phyloP scores from a whole-genome alignment of 30 jellyfish, hydroid and myxozoan species.

The Catostylus mosaicus region DNA sequence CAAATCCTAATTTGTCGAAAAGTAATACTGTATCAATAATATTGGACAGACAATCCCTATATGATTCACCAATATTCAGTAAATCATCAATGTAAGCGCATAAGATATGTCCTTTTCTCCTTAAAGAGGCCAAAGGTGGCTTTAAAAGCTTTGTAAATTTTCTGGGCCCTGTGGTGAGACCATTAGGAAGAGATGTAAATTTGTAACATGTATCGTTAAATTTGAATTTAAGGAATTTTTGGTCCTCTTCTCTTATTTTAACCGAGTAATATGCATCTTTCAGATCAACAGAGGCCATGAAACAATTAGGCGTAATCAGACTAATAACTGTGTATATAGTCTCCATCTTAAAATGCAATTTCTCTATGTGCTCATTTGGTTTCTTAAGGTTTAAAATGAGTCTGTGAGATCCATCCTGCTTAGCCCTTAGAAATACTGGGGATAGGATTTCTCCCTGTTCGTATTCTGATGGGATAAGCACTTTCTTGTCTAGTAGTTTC shows the following conservation, averaged over 20 bases:
- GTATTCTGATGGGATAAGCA: conserved; percentile 9
- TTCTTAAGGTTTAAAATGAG: conserved; percentile 23
- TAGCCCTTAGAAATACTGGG: conserved; percentile 37
- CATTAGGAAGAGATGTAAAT: conserved; percentile 30
- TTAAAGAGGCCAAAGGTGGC: conserved; percentile 21
- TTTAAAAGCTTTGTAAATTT: conserved; percentile 50
- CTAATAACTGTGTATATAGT: conserved; percentile 14
- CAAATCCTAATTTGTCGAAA: not conserved
- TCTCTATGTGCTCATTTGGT: conserved; percentile 30
- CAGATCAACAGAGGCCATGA: conserved; percentile 46
- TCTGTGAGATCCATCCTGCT: conserved; percentile 21
- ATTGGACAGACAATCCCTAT: not conserved
- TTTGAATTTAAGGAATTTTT: conserved; percentile 36
- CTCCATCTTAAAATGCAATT: conserved; percentile 50
- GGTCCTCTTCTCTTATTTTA: conserved; percentile 22
- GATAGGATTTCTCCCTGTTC: conserved; percentile 38
- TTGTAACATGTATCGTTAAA: conserved; percentile 1
- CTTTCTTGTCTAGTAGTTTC: conserved; percentile 17
- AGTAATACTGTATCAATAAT: conserved; percentile 6
- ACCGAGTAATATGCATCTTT: conserved; percentile 66
- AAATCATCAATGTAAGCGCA: conserved; percentile 60
- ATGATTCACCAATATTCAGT: conserved; percentile 17
- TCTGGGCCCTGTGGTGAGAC: conserved; percentile 42
- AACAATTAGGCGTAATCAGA: conserved; percentile 20
- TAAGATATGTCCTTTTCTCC: conserved; percentile 37